A percentile compares a stretch with the other conserved stretches of the same genome.
These are phyloP conservation scores for Ostrea denselamellosa DNA, from an alignment of 1,140 invertebrate species.

Conservation along the genomic window DNA sequence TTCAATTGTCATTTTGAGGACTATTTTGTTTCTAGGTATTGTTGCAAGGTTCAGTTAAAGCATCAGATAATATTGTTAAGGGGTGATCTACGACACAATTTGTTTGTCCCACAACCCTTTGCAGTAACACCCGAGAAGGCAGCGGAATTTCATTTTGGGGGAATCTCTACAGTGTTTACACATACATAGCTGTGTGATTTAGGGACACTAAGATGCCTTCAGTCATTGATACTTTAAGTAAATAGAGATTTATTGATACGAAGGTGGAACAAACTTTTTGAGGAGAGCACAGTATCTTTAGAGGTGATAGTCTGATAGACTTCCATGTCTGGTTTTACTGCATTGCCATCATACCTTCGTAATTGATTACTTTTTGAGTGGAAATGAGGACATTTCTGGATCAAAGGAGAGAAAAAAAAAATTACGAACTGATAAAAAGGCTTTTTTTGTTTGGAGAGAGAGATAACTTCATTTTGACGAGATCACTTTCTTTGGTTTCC, in stretches of 20 bases:
- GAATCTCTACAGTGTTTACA: background rate
- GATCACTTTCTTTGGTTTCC: background rate
- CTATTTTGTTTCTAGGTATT: constrained; percentile 25
- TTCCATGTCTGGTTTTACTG: background rate
- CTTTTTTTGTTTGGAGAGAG: background rate
- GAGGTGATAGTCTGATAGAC: constrained; percentile 14
- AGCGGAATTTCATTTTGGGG: background rate
- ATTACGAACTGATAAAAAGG: background rate
- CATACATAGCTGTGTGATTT: constrained; percentile 20
- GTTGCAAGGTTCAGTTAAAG: constrained; percentile 19
- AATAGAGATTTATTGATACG: constrained; percentile 20
- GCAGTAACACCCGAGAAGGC: constrained; percentile 8
- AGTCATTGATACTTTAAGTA: constrained; percentile 19
- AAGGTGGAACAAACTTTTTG: constrained; percentile 21
- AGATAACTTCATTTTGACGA: background rate
- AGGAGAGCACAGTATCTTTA: background rate
- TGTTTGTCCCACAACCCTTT: background rate
- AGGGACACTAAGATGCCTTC: constrained; percentile 9
- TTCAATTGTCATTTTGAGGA: constrained; percentile 11
- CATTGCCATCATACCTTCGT: background rate
- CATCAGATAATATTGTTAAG: constrained; percentile 24
- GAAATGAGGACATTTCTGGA: background rate
- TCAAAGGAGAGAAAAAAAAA: background rate
- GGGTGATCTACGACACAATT: background rate
- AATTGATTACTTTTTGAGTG: background rate